These are phyloP conservation scores for Coendou prehensilis DNA, from an alignment of 2,797 vertebrate species.

Conservation along the genomic window DNA sequence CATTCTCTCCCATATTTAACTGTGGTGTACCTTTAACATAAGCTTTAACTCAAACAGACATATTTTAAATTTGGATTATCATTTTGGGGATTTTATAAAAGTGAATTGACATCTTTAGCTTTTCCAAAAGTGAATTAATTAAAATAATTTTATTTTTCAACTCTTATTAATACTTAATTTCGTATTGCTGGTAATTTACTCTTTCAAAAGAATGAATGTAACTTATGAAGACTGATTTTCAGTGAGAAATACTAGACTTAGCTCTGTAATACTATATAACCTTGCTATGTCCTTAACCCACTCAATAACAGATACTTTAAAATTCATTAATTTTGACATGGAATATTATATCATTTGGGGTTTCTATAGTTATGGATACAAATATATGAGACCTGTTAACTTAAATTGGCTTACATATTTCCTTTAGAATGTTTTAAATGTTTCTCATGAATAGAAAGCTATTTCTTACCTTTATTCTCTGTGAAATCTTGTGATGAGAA, in stretches of 20 bases:
- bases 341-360: not conserved
- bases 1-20: not conserved
- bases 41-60: not conserved
- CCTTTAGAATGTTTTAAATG: not conserved
- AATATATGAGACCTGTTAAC: constrained; percentile 16
- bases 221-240: not conserved
- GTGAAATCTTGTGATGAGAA: not conserved
- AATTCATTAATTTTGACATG: constrained; percentile 39
- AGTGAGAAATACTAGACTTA: not conserved
- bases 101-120: not conserved
- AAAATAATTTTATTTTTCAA: not conserved
- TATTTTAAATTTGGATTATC: not conserved
- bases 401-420: constrained; percentile 32
- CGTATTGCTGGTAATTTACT: not conserved
- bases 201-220: constrained; percentile 1
- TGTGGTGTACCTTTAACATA: not conserved
- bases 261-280: not conserved
- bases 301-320: constrained; percentile 8
- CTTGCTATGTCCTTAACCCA: not conserved
- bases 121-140: not conserved
- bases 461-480: not conserved
- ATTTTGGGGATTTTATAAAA: not conserved
- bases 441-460: not conserved
- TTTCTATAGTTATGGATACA: not conserved
- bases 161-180: not conserved